Evolutionary conservation across 2,113 vertebrate species (phyloP).

Genomic region (Oxygymnocypris stewartii): DNA sequence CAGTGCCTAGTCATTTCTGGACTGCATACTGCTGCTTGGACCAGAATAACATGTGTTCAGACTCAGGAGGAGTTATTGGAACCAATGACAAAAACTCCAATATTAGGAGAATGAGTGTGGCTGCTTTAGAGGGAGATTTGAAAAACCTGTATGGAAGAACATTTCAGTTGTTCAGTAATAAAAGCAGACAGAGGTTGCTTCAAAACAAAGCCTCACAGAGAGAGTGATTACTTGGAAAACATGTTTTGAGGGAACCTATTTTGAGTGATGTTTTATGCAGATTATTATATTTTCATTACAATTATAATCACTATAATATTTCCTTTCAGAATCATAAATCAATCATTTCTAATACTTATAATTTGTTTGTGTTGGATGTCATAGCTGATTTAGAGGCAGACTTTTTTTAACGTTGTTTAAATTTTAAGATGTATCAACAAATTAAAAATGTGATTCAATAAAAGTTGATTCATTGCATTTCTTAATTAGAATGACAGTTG

Average conservation of each 20-base stretch:
- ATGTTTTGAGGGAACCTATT: not conserved
- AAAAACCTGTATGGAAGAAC: accelerated
- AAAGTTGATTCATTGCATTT: not conserved
- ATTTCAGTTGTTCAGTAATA: not conserved
- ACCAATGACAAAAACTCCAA: accelerated
- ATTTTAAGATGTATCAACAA: too few species aligned
- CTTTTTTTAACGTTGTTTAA: too few species aligned
- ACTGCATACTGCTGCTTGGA: too few species aligned
- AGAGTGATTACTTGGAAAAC: not conserved
- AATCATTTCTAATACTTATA: not conserved
- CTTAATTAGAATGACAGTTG: not conserved
- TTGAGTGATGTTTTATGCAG: not conserved
- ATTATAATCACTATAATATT: not conserved
- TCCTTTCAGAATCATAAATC: not conserved
- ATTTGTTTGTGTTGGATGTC: not conserved
- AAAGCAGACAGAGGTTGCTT: not conserved
- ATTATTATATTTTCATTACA: not conserved
- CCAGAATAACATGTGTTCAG: too few species aligned
- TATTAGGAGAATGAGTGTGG: accelerated
- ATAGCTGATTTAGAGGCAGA: not conserved
- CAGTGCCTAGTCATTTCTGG: too few species aligned
- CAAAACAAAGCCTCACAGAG: not conserved
- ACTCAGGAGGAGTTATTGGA: not conserved
- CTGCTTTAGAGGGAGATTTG: not conserved
- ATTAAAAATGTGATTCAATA: too few species aligned